phyloP scores from a whole-genome alignment of 2,888 invertebrate genomes.

The Parnassius smintheus region DNA sequence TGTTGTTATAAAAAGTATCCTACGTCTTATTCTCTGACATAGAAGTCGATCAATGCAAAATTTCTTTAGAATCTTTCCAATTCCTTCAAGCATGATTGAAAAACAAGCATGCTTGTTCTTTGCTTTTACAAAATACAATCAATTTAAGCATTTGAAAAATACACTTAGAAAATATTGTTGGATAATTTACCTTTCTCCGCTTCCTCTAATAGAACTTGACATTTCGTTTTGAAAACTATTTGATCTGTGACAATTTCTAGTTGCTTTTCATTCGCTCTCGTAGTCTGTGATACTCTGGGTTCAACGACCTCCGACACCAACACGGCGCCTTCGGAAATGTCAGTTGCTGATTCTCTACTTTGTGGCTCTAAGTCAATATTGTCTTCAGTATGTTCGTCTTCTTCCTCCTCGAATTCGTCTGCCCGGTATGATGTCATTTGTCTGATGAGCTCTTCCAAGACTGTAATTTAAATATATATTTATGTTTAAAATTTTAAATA shows the following conservation, averaged over 20 bases:
- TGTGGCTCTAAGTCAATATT: conserved; percentile 42
- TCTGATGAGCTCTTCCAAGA: conserved; percentile 86
- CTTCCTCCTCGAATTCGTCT: conserved; percentile 76
- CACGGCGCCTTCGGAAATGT: conserved; percentile 40
- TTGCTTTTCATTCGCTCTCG: conserved; percentile 45
- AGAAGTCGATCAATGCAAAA: no score
- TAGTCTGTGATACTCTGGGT: conserved; percentile 60
- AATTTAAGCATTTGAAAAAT: no score
- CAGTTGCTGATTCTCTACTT: conserved; percentile 34
- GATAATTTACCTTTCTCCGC: conserved; percentile 54
- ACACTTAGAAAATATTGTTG: no score
- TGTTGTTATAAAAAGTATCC: no score
- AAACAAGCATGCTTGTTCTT: no score
- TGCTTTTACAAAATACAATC: no score
- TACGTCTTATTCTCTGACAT: no score
- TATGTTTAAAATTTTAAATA: not conserved
- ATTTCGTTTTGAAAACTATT: conserved; percentile 73
- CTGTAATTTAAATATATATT: conserved; percentile 47
- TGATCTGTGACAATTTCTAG: conserved; percentile 54
- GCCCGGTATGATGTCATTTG: conserved; percentile 81
- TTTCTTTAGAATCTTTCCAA: no score
- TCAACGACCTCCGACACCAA: conserved; percentile 57
- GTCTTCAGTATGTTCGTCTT: conserved; percentile 58
- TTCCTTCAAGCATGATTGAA: no score
- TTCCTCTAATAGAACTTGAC: conserved; percentile 76